phyloP scores from a whole-genome alignment of 92 coral and sea anemone genomes.

The Isaurus tuberculatus region DNA sequence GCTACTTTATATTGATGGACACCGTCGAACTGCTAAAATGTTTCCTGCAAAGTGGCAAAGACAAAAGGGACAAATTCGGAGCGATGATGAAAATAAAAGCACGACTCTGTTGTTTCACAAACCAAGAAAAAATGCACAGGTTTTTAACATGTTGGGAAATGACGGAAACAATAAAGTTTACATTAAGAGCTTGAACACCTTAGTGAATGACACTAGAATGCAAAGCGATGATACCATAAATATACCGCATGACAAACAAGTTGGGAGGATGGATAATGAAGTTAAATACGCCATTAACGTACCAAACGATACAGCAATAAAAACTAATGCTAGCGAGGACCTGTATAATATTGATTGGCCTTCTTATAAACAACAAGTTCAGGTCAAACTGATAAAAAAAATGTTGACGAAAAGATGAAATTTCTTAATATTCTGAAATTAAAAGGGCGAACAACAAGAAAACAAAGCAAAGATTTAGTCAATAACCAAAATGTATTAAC shows the following conservation, averaged over 20 bases:
- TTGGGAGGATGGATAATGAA: background rate
- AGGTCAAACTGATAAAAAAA: background rate
- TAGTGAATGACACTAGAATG: background rate
- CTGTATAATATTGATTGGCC: background rate
- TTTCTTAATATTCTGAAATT: background rate
- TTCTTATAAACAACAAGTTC: background rate
- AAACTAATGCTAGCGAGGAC: background rate
- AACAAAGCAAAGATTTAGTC: background rate
- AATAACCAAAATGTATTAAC: background rate
- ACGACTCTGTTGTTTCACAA: background rate
- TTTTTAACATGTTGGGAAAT: background rate
- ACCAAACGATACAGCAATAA: conserved; percentile 10
- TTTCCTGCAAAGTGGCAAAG: background rate
- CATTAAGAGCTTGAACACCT: background rate
- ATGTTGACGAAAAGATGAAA: background rate
- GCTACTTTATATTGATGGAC: background rate
- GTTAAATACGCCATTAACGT: conserved; percentile 10
- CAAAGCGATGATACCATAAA: conserved; percentile 17
- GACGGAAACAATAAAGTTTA: background rate
- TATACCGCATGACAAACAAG: conserved; percentile 29
- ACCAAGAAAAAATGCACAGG: background rate
- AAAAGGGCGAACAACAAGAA: background rate
- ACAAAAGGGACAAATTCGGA: background rate
- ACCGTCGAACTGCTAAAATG: background rate
- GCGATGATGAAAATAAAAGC: background rate